Conservation (phyloP, 2,113 vertebrate genomes). For the Dolichotis patagonum region DNA sequence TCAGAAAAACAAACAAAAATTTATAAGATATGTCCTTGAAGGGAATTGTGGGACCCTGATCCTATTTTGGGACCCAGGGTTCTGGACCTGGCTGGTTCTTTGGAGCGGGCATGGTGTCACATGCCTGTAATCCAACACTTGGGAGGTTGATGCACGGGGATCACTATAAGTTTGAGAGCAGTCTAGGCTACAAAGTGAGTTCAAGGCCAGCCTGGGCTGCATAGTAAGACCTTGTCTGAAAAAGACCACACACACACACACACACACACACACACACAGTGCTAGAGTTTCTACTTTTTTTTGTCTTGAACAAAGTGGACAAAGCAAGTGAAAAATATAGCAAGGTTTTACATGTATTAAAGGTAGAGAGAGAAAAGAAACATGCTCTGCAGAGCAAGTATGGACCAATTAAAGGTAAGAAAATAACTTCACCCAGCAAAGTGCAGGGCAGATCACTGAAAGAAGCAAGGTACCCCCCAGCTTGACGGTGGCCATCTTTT, state of each 20-base stretch:
- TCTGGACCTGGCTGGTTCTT: not conserved
- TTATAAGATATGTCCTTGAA: not conserved
- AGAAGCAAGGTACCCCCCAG: not conserved
- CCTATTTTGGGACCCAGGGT: not conserved
- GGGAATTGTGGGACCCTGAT: not conserved
- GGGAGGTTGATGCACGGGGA: not conserved
- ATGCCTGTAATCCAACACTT: not conserved
- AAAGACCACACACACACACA: not conserved
- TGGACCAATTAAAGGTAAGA: not conserved
- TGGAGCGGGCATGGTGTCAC: not conserved
- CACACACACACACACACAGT: no score
- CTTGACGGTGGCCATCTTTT: not conserved
- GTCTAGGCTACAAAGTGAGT: no score
- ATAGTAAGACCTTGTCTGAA: not conserved
- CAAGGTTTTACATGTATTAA: not conserved
- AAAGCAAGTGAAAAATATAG: not conserved
- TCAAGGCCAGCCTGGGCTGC: no score
- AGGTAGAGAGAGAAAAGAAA: not conserved
- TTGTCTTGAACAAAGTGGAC: not conserved
- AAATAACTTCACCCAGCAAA: not conserved
- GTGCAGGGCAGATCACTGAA: not conserved
- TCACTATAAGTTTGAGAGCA: not conserved
- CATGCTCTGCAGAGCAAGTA: not conserved
- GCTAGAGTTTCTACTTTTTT: no score
- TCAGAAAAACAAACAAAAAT: not conserved